These are phyloP conservation scores for Panurus biarmicus DNA, from an alignment of 2,113 vertebrate genomes.

Conservation along the genomic window DNA sequence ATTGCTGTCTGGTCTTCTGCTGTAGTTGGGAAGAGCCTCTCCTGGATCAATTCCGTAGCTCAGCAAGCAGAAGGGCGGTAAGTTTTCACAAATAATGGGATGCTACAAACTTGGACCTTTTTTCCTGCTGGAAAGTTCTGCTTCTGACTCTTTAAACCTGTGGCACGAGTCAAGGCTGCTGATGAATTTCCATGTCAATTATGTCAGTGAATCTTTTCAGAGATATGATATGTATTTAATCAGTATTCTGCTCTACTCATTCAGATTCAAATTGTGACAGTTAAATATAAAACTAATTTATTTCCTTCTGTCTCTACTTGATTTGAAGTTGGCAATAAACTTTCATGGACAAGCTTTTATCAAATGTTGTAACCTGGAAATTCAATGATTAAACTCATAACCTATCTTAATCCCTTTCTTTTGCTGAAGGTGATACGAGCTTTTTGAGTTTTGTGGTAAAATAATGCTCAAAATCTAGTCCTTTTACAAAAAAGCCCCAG, in stretches of 20 bases:
- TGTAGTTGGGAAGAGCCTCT: slow-evolving; percentile 81
- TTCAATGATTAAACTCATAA: not conserved
- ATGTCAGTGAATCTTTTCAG: not conserved
- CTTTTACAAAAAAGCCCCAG: not conserved
- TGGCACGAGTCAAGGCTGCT: not conserved
- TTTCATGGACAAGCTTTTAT: not conserved
- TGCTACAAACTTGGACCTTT: not conserved
- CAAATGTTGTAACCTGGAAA: not conserved
- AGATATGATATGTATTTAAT: not conserved
- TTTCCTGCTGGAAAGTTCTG: not conserved
- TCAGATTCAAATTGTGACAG: not conserved
- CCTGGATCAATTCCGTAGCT: slow-evolving; percentile 89
- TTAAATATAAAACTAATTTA: not conserved
- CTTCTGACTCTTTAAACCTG: not conserved
- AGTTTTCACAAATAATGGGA: not conserved
- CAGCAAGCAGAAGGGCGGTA: slow-evolving; percentile 94
- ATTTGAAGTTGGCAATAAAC: not conserved
- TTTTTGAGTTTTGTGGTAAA: not conserved
- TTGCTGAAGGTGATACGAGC: not conserved
- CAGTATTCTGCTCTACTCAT: not conserved
- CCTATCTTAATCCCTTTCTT: not conserved
- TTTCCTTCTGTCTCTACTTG: not conserved
- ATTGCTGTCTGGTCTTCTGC: slow-evolving; percentile 87
- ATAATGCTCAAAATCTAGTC: not conserved
- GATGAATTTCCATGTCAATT: not conserved